A percentile compares a stretch with the other conserved stretches of the same genome.
phyloP scores from a whole-genome alignment of 2,797 vertebrate genomes.

The Morus bassanus region DNA sequence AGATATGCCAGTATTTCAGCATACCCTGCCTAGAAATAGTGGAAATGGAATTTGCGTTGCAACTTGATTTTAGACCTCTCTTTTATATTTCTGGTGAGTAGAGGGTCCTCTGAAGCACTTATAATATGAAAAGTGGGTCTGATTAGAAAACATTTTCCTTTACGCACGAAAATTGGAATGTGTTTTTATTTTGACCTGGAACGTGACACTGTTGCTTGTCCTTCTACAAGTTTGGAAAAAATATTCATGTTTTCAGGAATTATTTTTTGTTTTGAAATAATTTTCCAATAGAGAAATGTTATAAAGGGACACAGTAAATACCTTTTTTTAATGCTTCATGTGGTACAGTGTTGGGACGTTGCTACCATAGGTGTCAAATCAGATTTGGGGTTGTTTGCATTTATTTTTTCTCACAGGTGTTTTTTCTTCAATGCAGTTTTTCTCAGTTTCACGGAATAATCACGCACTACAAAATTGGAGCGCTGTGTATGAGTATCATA shows the following conservation, averaged over 20 bases:
- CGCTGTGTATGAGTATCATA: constrained; percentile 92
- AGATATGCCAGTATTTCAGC: not conserved
- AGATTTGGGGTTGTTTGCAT: not conserved
- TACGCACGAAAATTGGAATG: not conserved
- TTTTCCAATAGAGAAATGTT: not conserved
- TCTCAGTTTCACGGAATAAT: constrained; percentile 92
- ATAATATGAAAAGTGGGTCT: not conserved
- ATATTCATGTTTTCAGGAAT: not conserved
- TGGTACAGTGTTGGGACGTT: not conserved
- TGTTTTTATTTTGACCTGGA: not conserved
- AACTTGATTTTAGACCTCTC: not conserved
- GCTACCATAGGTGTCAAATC: not conserved
- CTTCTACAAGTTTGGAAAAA: not conserved
- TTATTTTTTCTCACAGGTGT: not conserved
- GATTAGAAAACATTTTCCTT: not conserved
- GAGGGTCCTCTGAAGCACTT: not conserved
- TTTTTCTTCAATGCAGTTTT: constrained; percentile 80
- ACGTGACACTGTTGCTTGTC: not conserved
- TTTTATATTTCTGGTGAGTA: not conserved
- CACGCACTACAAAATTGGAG: constrained; percentile 93
- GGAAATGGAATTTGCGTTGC: not conserved
- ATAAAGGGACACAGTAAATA: not conserved
- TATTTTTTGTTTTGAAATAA: not conserved
- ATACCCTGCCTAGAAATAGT: not conserved
- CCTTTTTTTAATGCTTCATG: not conserved